Evolutionary conservation across 2,888 invertebrate genomes (phyloP).

Genomic region (Amphipoea oculea): DNA sequence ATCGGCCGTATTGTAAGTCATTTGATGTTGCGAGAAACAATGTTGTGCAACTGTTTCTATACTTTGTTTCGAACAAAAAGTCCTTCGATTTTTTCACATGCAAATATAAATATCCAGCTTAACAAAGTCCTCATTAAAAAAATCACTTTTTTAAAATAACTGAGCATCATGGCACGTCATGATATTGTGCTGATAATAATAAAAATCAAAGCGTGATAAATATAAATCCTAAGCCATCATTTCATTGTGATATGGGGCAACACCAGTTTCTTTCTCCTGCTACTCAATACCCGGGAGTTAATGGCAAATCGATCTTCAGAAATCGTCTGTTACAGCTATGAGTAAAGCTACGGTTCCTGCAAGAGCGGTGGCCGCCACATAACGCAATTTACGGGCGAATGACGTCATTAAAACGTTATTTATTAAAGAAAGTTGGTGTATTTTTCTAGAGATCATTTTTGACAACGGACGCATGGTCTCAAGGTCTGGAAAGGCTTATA

Average conservation of each 20-base stretch:
- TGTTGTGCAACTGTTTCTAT: neutral
- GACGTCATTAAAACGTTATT: too few species aligned
- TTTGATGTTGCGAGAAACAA: neutral
- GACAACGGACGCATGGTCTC: too few species aligned
- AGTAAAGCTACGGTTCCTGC: neutral
- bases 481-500: too few species aligned
- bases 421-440: too few species aligned
- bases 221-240: slow-evolving; percentile 6
- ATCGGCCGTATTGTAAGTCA: neutral
- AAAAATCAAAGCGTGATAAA: slow-evolving; percentile 21
- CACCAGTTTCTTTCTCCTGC: neutral
- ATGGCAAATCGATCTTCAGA: neutral
- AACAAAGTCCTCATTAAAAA: neutral
- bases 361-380: neutral
- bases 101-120: neutral
- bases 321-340: too few species aligned
- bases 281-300: neutral
- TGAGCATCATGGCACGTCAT: slow-evolving; percentile 27
- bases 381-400: too few species aligned
- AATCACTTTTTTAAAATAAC: slow-evolving; percentile 26
- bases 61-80: neutral
- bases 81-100: neutral
- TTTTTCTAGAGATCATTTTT: too few species aligned
- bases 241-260: neutral
- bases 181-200: slow-evolving; percentile 39